Percentiles rank a stretch among this genome's conserved stretches.
These are phyloP conservation scores for Phoronis australis DNA, from an alignment of 2,888 invertebrate genomes.

Conservation along the genomic window DNA sequence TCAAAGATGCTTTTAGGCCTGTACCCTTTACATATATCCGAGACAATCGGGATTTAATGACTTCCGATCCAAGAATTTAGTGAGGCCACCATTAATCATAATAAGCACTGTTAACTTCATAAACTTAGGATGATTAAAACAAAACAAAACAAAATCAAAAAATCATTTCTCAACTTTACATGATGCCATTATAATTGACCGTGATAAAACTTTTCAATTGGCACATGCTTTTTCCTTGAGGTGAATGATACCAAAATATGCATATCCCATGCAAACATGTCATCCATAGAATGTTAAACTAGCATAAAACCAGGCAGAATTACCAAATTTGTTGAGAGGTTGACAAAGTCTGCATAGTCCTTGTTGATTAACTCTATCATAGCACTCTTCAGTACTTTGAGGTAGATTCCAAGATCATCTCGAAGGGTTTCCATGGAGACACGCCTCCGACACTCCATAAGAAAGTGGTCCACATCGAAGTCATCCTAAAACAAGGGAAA, in stretches of 20 bases:
- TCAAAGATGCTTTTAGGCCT: no score
- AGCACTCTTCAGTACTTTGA: conserved; percentile 83
- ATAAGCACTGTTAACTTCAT: no score
- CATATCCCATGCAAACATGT: not conserved
- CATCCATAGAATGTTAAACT: no score
- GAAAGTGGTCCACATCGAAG: conserved; percentile 89
- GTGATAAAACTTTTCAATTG: no score
- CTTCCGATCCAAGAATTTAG: no score
- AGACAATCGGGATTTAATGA: no score
- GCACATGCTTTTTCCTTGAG: not conserved
- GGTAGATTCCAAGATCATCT: conserved; percentile 82
- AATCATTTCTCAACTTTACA: no score
- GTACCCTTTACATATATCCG: no score
- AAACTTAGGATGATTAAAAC: no score
- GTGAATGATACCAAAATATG: not conserved
- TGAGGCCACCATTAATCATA: no score
- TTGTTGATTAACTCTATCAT: conserved; percentile 97
- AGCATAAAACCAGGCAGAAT: conserved; percentile 10
- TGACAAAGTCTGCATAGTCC: conserved; percentile 96
- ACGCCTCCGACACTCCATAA: conserved; percentile 67
- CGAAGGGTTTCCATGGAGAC: conserved; percentile 77
- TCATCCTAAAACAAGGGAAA: conserved; percentile 62
- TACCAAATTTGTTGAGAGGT: conserved; percentile 86
- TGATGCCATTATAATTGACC: no score
- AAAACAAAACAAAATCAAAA: no score